phyloP scores from a whole-genome alignment of 1,140 invertebrate genomes.

The Diachasmimorpha longicaudata region DNA sequence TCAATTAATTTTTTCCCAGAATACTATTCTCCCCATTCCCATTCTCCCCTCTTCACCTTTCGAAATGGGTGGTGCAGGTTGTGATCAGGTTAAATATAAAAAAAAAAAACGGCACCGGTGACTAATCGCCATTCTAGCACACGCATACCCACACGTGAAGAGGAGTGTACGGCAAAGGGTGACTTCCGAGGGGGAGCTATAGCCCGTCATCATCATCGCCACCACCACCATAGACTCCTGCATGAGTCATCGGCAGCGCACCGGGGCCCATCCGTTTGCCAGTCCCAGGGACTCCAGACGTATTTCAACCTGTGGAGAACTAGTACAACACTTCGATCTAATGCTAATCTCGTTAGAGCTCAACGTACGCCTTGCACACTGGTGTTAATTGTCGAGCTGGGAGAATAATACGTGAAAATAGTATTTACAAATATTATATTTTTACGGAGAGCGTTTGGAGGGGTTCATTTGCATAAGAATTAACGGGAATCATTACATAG shows the following conservation, averaged over 20 bases:
- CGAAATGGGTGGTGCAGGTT: background rate
- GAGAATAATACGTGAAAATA: background rate
- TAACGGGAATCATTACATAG: background rate
- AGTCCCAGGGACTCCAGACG: background rate
- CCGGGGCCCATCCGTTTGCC: background rate
- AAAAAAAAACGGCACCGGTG: background rate
- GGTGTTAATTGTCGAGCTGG: constrained; percentile 41
- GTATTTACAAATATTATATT: background rate
- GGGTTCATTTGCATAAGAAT: background rate
- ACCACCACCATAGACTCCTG: background rate
- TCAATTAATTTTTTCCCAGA: background rate
- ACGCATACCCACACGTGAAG: constrained; percentile 1
- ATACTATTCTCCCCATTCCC: background rate
- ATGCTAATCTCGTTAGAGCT: constrained; percentile 47
- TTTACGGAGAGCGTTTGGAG: background rate
- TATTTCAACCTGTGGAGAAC: background rate
- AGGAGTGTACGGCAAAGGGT: constrained; percentile 3
- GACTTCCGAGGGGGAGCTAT: constrained; percentile 15
- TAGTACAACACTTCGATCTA: background rate
- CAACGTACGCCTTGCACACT: constrained; percentile 38
- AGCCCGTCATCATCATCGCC: constrained; percentile 1
- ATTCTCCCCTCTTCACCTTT: background rate
- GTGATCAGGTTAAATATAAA: constrained; percentile 9
- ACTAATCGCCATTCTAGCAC: constrained; percentile 2
- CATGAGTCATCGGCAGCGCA: background rate